Conservation (phyloP, 2,888 invertebrate species). For the Drosophila kambysellisi region DNA sequence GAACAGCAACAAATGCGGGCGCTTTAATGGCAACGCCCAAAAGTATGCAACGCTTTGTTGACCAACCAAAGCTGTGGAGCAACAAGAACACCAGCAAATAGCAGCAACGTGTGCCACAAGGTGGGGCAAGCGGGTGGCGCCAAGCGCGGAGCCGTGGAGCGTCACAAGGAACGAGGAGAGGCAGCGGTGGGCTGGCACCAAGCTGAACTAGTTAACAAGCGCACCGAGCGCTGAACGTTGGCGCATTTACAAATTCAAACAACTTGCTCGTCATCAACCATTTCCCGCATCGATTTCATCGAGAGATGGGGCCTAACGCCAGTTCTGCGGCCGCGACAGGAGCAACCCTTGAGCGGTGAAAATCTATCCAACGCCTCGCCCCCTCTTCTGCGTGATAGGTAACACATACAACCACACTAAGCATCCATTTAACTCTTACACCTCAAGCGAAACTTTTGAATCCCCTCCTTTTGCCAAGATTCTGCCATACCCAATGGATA, state of each 20-base stretch:
- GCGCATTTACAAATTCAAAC: constrained; percentile 82
- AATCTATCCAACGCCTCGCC: constrained; percentile 85
- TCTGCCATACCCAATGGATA: neutral
- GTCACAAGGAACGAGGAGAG: constrained; percentile 9
- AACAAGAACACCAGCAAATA: constrained; percentile 35
- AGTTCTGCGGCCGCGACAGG: constrained; percentile 98
- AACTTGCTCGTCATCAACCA: constrained; percentile 86
- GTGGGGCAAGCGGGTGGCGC: constrained; percentile 26
- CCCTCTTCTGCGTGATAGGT: constrained; percentile 86
- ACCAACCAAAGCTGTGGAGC: constrained; percentile 32
- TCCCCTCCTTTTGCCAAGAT: neutral
- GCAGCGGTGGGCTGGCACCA: constrained; percentile 20
- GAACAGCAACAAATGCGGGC: constrained; percentile 20
- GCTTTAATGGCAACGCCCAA: constrained; percentile 62
- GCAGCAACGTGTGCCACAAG: constrained; percentile 51
- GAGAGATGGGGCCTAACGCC: constrained; percentile 99
- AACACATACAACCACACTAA: constrained; percentile 51
- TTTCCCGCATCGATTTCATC: constrained; percentile 98
- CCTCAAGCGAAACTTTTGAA: neutral
- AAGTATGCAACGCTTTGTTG: constrained; percentile 59
- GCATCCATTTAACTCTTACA: neutral
- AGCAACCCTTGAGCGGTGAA: constrained; percentile 91
- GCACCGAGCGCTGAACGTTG: constrained; percentile 67
- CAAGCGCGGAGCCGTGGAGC: constrained; percentile 19
- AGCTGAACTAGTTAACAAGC: constrained; percentile 39